A percentile compares a stretch with the other conserved stretches of the same genome.
phyloP scores from a whole-genome alignment of 2,113 vertebrate genomes.

The Beaufortia kweichowensis region DNA sequence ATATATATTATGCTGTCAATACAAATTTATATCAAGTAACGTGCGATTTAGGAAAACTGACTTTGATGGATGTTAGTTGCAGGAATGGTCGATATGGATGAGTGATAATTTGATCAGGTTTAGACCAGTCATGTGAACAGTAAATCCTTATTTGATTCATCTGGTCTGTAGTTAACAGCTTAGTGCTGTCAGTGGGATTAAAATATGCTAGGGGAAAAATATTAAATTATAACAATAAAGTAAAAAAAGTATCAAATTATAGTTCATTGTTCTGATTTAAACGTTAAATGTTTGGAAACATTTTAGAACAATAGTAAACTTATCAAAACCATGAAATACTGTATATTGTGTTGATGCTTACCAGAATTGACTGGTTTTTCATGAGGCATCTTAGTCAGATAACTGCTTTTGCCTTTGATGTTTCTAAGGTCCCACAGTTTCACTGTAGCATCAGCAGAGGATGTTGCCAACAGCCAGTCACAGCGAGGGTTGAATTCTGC shows the following conservation, averaged over 20 bases:
- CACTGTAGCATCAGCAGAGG: conserved; percentile 88
- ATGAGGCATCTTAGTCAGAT: conserved; percentile 80
- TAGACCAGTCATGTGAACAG: conserved; percentile 83
- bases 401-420: conserved; percentile 83
- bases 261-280: background rate
- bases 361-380: conserved; percentile 86
- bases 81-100: conserved; percentile 93
- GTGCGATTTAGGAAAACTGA: conserved; percentile 54
- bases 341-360: too few species aligned
- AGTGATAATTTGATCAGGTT: conserved; percentile 81
- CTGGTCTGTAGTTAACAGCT: conserved; percentile 90
- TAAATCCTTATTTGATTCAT: conserved; percentile 87
- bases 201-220: conserved; percentile 80
- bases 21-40: background rate
- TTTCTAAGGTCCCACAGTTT: conserved; percentile 94
- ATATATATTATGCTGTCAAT: background rate
- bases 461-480: conserved; percentile 89
- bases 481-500: conserved; percentile 87
- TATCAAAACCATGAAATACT: too few species aligned
- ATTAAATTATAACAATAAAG: too few species aligned
- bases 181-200: conserved; percentile 83
- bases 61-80: conserved; percentile 94
- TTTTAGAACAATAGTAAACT: too few species aligned
- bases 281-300: background rate
- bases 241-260: too few species aligned